Base-by-base conservation (phyloP, 2,888 invertebrate genomes). In the Sinohyriopsis cumingii region DNA sequence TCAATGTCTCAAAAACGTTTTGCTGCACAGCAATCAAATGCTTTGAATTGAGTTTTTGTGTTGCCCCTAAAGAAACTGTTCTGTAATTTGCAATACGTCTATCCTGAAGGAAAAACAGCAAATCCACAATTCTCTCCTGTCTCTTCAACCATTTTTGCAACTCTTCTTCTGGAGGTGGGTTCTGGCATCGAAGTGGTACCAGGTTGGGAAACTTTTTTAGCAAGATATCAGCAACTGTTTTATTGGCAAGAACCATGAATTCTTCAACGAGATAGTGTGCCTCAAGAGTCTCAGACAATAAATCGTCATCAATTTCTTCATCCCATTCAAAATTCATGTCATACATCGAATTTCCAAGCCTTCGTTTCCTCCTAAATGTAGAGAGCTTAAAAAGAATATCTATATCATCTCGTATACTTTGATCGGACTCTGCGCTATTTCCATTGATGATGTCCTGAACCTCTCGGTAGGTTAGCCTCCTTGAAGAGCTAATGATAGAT, bases 191-290 rank as follows among this genome's bases (percentile, higher is more conserved):
- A 15, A 82, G 67, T 6, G 78, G 78, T 24, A 72, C 28, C 53
- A 55, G 20, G 5, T 55, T 59, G 24, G 63, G 68, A 57, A 62
- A 73, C 53, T 54, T 62, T 19, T 60, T n/a, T 18, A 61, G 60
- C 18, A 81, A 59, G 19, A 55, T 55, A 59, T 65, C n/a, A n/a
- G n/a, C n/a, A n/a, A n/a, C n/a, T n/a, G n/a, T n/a, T n/a, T n/a
- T n/a, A n/a, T n/a, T n/a, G n/a, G 81, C 67, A 62, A 71, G 59
- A 7, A 79, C 65, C 77, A 80, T 76, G 60, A 78, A 70, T 59
- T 82, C 81, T 53, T 78, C 79, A 3, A 80, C 71, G 22, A 80
- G 66, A 55, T 65, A 60, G 62, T 80, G 73, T 45, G 78, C 76
- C 20, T 78, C 72, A 15, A 59, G 15, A n/a, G 55, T 57, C 18